Base-by-base conservation (phyloP, 2,888 invertebrate genomes). In the Brachylomia viminalis region DNA sequence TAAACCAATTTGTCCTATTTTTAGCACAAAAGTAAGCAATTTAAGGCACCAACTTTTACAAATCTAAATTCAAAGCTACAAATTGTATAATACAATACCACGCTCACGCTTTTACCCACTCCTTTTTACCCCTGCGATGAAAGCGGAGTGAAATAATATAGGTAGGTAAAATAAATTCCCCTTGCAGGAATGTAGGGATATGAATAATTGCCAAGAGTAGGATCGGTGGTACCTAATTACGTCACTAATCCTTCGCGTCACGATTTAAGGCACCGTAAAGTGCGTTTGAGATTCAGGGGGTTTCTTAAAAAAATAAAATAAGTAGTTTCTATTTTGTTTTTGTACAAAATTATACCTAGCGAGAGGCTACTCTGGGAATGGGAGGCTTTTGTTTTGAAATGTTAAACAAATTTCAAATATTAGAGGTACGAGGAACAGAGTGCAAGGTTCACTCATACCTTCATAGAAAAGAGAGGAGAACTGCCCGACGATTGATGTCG, bases 201-300 rank as follows among this genome's bases (percentile, higher is more conserved):
- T 73, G 72, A 80, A 33, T 80, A 77, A 86, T 71, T 75, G 72
- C 70, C 59, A 47, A 15, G 56, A 70, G 61, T 65, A 45, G 70
- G 64, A 77, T 58, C 72, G 47, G 62, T 42, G 72, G 54, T 54
- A 71, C 59, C 79, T 75, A 83, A 83, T 80, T 75, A 86, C 69
- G 58, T 66, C 65, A 69, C 72, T 73, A 75, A 84, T 77, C 73
- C 73, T 62, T 67, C 20, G 61, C 47, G 10, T 67, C 69, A 27
- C 59, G 71, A 67, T 82, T 80, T 84, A 84, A 52, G 59, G 59
- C 13, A 27, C 15, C 45, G 52, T 56, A 58, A 78, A 71, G 62
- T 70, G 64, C 42, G 20, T 54, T 58, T 23, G 38, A 49, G 47
- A 52, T n/a, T 52, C 59, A 68, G 67, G 30, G 17, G 73, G 72